phyloP scores from a whole-genome alignment of 2,888 invertebrate genomes.

The Saturnia pavonia region DNA sequence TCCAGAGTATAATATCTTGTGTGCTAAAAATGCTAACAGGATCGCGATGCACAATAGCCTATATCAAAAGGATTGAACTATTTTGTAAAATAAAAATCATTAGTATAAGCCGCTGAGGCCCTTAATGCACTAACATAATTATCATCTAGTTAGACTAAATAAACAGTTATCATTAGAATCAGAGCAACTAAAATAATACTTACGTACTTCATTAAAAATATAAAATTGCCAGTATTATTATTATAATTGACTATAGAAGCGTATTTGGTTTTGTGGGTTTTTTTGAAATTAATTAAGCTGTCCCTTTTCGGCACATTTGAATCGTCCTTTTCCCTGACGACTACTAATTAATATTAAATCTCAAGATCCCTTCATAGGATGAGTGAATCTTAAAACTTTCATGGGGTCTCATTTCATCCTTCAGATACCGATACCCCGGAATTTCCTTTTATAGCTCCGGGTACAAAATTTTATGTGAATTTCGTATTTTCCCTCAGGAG shows the following conservation, averaged over 20 bases:
- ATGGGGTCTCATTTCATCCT: constrained; percentile 21
- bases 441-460: constrained; percentile 17
- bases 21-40: too few relatives aligned
- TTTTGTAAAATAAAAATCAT: background rate
- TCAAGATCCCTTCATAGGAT: constrained; percentile 20
- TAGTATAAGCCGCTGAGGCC: background rate
- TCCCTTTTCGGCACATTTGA: constrained; percentile 1
- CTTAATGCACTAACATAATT: background rate
- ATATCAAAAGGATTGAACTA: background rate
- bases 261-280: background rate
- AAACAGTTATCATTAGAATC: background rate
- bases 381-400: constrained; percentile 22
- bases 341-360: constrained; percentile 25
- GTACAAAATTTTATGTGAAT: constrained; percentile 18
- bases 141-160: background rate
- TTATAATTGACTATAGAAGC: background rate
- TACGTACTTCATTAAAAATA: background rate
- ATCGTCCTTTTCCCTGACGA: constrained; percentile 17
- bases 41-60: background rate
- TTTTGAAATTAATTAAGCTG: background rate
- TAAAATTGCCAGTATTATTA: background rate
- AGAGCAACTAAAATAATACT: background rate
- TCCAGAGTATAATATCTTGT: too few relatives aligned
- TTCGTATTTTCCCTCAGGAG: constrained; percentile 14
- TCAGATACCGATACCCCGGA: constrained; percentile 11